A percentile compares a stretch with the other conserved stretches of the same genome.
phyloP scores from a whole-genome alignment of 2,888 invertebrate genomes.

The Rotaria macrura region DNA sequence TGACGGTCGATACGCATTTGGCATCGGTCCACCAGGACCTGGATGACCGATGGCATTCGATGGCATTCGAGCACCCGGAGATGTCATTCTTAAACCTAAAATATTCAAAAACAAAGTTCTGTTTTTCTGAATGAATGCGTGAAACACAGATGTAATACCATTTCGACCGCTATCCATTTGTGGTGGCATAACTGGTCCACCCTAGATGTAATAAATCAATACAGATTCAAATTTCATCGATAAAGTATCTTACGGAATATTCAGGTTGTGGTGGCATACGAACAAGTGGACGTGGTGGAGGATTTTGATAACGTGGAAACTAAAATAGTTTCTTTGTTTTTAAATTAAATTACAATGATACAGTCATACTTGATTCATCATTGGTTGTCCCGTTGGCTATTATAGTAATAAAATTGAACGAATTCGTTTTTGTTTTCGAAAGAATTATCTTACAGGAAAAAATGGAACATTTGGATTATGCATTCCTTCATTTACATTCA shows the following conservation, averaged over 20 bases:
- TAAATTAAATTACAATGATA: too few species aligned
- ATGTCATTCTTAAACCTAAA: not conserved
- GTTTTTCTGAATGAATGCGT: too few species aligned
- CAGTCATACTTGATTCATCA: not conserved
- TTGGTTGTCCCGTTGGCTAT: not conserved
- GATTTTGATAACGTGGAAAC: not conserved
- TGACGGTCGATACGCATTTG: not conserved
- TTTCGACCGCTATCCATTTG: not conserved
- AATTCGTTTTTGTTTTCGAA: not conserved
- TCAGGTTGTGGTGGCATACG: not conserved
- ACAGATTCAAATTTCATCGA: not conserved
- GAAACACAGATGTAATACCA: not conserved
- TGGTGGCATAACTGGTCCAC: not conserved
- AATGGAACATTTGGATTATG: slow-evolving; percentile 1
- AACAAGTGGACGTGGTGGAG: slow-evolving; percentile 10
- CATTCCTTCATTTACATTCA: not conserved
- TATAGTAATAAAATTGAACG: not conserved
- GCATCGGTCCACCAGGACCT: not conserved
- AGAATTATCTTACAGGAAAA: not conserved
- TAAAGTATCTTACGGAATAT: not conserved
- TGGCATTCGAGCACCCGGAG: slow-evolving; percentile 2
- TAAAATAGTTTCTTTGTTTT: not conserved
- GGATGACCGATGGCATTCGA: not conserved
- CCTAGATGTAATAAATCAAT: not conserved
- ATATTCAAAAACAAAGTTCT: too few species aligned